These are phyloP conservation scores for Argopecten irradians DNA, from an alignment of 1,140 invertebrate species.

Conservation along the genomic window DNA sequence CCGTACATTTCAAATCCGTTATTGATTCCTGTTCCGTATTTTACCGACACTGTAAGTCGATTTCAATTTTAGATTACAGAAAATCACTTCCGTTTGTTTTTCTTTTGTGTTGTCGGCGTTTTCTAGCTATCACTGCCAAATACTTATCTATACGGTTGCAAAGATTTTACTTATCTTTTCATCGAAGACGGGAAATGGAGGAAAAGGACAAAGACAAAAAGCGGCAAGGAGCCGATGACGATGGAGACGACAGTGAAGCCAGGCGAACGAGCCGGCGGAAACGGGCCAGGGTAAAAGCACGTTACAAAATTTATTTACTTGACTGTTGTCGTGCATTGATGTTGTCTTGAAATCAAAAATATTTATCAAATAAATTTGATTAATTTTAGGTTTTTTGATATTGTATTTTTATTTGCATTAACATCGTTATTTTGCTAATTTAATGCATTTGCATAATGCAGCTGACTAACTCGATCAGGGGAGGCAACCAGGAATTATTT, in stretches of 20 bases:
- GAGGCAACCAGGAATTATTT: too few relatives aligned
- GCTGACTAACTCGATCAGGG: too few relatives aligned
- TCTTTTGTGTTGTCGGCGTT: constrained; percentile 1
- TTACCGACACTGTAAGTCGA: neutral
- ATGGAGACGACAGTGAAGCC: constrained; percentile 43
- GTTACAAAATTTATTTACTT: constrained; percentile 8
- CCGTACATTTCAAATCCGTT: too few relatives aligned
- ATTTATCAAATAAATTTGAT: too few relatives aligned
- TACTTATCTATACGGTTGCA: neutral
- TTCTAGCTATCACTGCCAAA: neutral
- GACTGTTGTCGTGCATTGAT: constrained; percentile 21
- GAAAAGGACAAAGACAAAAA: constrained; percentile 45
- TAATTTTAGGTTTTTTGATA: too few relatives aligned
- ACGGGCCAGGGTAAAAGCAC: constrained; percentile 45
- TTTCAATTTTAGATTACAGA: neutral
- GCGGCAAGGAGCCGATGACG: constrained; percentile 38
- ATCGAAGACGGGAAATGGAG: neutral
- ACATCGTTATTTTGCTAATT: too few relatives aligned
- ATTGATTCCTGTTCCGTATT: neutral
- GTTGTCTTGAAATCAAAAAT: neutral
- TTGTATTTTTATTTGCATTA: too few relatives aligned
- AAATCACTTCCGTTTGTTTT: neutral
- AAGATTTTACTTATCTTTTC: neutral
- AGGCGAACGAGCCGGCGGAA: constrained; percentile 52
- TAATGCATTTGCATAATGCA: too few relatives aligned